Percentiles rank a stretch among this genome's conserved stretches.
phyloP scores from a whole-genome alignment of 2,797 vertebrate species.

The Neopelma chrysocephalum region DNA sequence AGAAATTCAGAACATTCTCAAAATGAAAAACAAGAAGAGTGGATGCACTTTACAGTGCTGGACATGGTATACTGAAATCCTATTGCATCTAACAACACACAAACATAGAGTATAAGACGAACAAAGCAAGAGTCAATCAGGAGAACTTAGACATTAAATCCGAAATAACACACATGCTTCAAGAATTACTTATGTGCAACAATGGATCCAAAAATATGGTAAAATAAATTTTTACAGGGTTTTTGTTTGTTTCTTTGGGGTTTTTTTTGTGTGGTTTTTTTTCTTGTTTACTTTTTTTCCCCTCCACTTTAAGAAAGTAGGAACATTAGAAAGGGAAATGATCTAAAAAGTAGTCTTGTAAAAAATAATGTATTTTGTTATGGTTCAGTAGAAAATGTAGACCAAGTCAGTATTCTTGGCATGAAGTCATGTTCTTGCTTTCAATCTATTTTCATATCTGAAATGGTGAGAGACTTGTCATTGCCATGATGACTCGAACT shows the following conservation, averaged over 20 bases:
- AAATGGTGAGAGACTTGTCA: not conserved
- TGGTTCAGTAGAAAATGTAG: not conserved
- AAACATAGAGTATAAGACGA: not conserved
- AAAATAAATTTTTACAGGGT: not conserved
- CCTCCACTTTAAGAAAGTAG: not conserved
- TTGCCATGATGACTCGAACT: not conserved
- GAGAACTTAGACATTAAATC: not conserved
- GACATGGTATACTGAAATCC: not conserved
- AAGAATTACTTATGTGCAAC: not conserved
- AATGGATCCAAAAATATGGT: not conserved
- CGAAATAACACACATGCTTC: not conserved
- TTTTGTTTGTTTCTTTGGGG: not conserved
- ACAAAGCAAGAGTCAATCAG: not conserved
- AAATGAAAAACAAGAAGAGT: not conserved
- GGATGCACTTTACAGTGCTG: not conserved
- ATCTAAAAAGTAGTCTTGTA: not conserved
- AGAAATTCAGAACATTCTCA: not conserved
- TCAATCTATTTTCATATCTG: not conserved
- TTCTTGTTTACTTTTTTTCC: not conserved
- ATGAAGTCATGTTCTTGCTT: not conserved
- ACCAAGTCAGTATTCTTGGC: not conserved
- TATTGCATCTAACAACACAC: not conserved
- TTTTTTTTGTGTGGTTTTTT: fast-evolving
- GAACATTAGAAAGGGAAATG: not conserved
- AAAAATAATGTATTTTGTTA: not conserved